Evolutionary conservation across 1,140 invertebrate species (phyloP), one percentile per base, ranked within the genome.

Genomic region (Chironomus tepperi): DNA sequence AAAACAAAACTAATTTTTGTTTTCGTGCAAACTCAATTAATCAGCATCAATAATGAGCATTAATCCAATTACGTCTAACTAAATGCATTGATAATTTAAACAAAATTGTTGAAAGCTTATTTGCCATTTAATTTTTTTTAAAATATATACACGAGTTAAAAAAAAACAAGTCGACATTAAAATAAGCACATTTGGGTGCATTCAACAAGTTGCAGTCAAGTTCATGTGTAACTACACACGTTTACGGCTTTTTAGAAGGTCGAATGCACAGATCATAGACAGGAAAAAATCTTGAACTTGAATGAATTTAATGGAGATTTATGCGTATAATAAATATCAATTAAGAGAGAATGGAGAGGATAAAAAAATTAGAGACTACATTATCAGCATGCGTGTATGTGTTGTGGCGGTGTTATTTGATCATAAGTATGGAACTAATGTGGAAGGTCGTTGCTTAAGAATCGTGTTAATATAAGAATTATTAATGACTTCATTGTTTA

Each of bases 221-320:
- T 57, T 57, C 47, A 57, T 57, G 47, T 57, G 10, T 5, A 5
- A 57, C n/a, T 3, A 57, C 12, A 57, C 15, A 57, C n/a, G 47
- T 5, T n/a, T 57, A 57, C 12, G 47, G n/a, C 47, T 57, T 5
- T 9, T 57, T 34, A 34, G 24, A 34, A 34, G 24, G 47, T 57
- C 12, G 1, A 5, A 15, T 57, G n/a, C 12, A 57, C 43, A 47
- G 9, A 57, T 12, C n/a, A 57, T 12, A 57, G 47, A 57, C 47
- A 57, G 47, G 47, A 57, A 57, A 12, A 57, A 57, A 57, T 57
- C 47, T 57, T 57, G 47, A 57, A 57, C 47, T 57, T 57, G 47
- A 34, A 34, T 34, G 24, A 34, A 34, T 34, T n/a, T 34, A 34
- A 34, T 34, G 24, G 24, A 34, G 24, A 34, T 34, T 34, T 34